These are phyloP conservation scores for Myripristis murdjan DNA, from an alignment of 2,797 vertebrate species.

Conservation along the genomic window DNA sequence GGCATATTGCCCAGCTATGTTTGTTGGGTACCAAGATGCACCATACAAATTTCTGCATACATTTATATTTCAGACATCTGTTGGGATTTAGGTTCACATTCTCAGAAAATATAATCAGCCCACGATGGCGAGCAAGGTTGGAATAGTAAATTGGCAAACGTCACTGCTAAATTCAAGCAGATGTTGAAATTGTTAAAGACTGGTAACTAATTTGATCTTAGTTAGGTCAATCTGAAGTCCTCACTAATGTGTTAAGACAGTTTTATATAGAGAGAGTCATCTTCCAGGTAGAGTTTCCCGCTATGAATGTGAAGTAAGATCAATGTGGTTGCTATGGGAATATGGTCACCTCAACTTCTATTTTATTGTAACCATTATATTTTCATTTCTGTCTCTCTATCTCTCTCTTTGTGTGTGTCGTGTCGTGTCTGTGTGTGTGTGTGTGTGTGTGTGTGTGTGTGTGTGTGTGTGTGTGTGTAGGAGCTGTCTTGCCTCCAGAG, in stretches of 20 bases:
- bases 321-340: conserved; percentile 7
- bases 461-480: conserved; percentile 75
- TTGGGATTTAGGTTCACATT: background rate
- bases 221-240: background rate
- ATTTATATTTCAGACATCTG: no score
- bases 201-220: background rate
- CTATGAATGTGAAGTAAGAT: background rate
- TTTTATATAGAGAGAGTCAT: background rate
- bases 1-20: conserved; percentile 8
- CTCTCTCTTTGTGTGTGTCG: background rate
- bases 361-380: background rate
- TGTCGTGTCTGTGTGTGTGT: conserved; percentile 27
- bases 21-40: no score
- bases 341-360: conserved; percentile 4
- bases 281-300: background rate
- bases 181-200: background rate
- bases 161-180: background rate
- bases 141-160: no score
- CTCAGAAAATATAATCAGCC: no score
- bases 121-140: no score
- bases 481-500: conserved; percentile 92
- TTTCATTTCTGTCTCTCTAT: no score
- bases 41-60: no score
- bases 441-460: conserved; percentile 40
- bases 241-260: no score